Percentiles rank a stretch among this genome's conserved stretches.
phyloP scores from a whole-genome alignment of 1,140 invertebrate genomes.

The Nymphalis io region DNA sequence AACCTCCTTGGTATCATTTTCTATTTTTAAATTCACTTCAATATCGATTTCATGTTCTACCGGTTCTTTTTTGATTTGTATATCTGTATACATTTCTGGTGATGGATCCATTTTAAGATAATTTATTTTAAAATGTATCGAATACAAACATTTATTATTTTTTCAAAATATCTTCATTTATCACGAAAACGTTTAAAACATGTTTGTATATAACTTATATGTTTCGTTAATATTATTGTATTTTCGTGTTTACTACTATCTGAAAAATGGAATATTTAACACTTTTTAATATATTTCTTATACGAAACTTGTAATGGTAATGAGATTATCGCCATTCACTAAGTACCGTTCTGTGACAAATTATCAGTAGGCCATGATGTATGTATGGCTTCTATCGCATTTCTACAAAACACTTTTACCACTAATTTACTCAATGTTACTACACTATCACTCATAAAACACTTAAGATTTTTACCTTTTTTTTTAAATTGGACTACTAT shows the following conservation, averaged over 20 bases:
- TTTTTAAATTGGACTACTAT: neutral
- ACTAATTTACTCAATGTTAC: neutral
- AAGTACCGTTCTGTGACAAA: slow-evolving; percentile 20
- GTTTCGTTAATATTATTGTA: neutral
- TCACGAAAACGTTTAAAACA: neutral
- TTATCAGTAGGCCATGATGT: slow-evolving; percentile 30
- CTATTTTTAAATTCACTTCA: slow-evolving; percentile 15
- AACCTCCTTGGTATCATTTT: slow-evolving; percentile 2
- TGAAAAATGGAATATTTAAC: neutral
- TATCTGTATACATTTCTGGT: neutral
- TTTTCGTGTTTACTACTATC: neutral
- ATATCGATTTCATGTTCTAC: slow-evolving; percentile 7
- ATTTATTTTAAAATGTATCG: slow-evolving; percentile 1
- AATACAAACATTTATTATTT: neutral
- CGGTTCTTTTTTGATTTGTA: slow-evolving; percentile 28
- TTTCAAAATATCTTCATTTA: too few relatives aligned
- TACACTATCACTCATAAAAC: neutral
- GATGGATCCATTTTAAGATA: slow-evolving; percentile 8
- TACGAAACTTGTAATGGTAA: neutral
- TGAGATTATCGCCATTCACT: slow-evolving; percentile 3
- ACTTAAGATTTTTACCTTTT: neutral
- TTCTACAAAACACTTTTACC: slow-evolving; percentile 34
- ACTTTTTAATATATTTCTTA: neutral
- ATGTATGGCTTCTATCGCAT: slow-evolving; percentile 39
- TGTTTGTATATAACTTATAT: neutral